Base-by-base conservation (phyloP, 2,113 vertebrate species). In the Limanda limanda region DNA sequence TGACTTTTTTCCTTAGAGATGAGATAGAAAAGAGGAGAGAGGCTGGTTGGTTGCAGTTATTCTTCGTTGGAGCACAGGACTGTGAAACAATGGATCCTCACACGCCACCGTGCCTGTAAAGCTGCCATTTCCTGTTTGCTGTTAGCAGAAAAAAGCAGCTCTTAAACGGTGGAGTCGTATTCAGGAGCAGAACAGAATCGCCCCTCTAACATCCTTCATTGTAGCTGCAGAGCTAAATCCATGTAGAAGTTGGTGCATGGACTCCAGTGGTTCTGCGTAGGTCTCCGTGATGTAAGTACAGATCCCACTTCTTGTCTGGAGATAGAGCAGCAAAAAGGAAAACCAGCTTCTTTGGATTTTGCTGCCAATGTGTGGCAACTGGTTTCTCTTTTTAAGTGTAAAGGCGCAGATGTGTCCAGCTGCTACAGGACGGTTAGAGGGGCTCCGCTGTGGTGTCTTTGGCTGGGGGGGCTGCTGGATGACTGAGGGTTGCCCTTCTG, bases 1-100 rank as follows among this genome's bases (percentile, higher is more conserved):
- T 76, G 56, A 60, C 60, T 56, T 74, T 69, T 69, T 85, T 70
- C 78, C 73, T 90, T 85, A 47, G 54, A 83, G 68, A 91, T 74
- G 84, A 91, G 86, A 90, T 55, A 71, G 76, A 74, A 77, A 86
- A 79, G 74, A 89, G 61, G 72, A 85, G 83, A 89, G 91, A 90
- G 86, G 74, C 20, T 9, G 4, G 47, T 17, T 25, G 74, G 27
- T 85, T 75, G 54, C 20, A 80, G 25, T 57, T 61, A 14, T 47
- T 78, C 48, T 21, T 76, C 59, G 62, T 83, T 79, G 82, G 83
- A 91, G 91, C 72, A 82, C 85, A 89, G 83, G 85, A 87, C 88
- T 70, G 54, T 78, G 76, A 87, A 88, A 79, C 79, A 75, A 83
- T 79, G 82, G 84, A 85, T 84, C 70, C 79, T 45, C 55, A 35